Percentiles rank a stretch among this genome's conserved stretches.
These are phyloP conservation scores for Cyanoramphus novaezelandiae DNA, from an alignment of 2,113 vertebrate species.

Conservation along the genomic window DNA sequence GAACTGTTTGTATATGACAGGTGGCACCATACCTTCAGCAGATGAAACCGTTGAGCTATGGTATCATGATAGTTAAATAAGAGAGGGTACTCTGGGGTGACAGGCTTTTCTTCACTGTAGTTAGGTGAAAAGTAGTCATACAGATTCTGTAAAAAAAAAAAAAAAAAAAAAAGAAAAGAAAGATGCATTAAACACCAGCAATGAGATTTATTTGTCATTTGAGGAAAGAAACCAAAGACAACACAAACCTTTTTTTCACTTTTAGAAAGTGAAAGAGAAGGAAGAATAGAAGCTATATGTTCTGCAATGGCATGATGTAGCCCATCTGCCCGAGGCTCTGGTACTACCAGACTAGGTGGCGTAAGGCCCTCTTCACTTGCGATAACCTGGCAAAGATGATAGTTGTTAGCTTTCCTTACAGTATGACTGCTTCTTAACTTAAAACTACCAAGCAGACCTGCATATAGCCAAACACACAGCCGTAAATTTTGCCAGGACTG, in stretches of 20 bases:
- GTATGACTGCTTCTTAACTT: background rate
- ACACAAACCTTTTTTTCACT: constrained; percentile 78
- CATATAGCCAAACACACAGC: background rate
- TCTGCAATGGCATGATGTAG: constrained; percentile 71
- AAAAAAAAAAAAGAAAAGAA: background rate
- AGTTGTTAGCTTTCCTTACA: background rate
- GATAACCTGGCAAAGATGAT: constrained; percentile 75
- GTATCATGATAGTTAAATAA: constrained; percentile 83
- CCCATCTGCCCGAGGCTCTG: constrained; percentile 38
- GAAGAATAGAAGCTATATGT: constrained; percentile 77
- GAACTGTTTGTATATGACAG: background rate
- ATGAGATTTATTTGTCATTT: background rate
- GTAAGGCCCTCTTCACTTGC: constrained; percentile 73
- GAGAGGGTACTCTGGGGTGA: constrained; percentile 57
- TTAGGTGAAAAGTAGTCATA: constrained; percentile 63
- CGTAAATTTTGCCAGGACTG: background rate
- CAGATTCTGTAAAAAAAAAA: constrained; percentile 59
- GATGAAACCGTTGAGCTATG: constrained; percentile 70
- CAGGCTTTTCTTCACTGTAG: background rate
- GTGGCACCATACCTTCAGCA: constrained; percentile 67
- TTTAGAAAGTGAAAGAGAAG: constrained; percentile 74
- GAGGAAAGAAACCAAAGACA: background rate
- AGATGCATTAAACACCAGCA: background rate
- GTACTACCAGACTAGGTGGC: constrained; percentile 11
- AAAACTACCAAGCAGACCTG: background rate